Base-by-base conservation (phyloP, 2,113 vertebrate species). In the Lampris incognitus region DNA sequence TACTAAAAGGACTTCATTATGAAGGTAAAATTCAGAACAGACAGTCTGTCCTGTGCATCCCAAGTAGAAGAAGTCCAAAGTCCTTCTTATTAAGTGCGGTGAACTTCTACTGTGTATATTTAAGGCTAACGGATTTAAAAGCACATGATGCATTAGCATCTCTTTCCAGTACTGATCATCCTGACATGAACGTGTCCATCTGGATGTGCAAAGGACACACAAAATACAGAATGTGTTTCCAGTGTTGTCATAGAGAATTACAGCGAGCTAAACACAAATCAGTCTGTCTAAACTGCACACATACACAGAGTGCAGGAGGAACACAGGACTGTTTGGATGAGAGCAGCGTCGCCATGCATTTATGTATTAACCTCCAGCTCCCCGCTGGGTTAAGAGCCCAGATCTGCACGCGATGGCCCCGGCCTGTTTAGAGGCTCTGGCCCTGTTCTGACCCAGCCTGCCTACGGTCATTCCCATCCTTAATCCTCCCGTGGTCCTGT, bases 291-390 rank as follows among this genome's bases (percentile, higher is more conserved):
- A 78, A 57, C 76, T 56, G 38, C 58, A 70, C 61, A 52, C 56
- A 62, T 84, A 74, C 72, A 83, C 81, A 76, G 67, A 80, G 70
- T 13, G 69, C 73, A 37, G 41, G 52, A 60, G 67, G 72, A 78
- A 79, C 54, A 79, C 82, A 75, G 57, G 73, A 86, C 88, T 83
- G 78, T 87, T 86, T 82, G 72, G 60, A 85, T 64, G 82, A 77
- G 83, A 83, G 75, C 51, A 51, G 69, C 38, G 81, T 79, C 41
- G 62, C 64, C 83, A 76, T 89, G 86, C 90, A 89, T 91, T 89
- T 87, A 87, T 88, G 86, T 48, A 82, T 89, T 83, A 89, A 81
- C 3, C 73, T 83, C 82, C 78, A 84, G 77, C 24, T 74, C 64
- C 84, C 85, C n/a, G 85, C 87, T 85, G 87, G 57, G 83, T 72